These are phyloP conservation scores for Onthophagus taurus DNA, from an alignment of 1,140 invertebrate genomes.

Conservation along the genomic window DNA sequence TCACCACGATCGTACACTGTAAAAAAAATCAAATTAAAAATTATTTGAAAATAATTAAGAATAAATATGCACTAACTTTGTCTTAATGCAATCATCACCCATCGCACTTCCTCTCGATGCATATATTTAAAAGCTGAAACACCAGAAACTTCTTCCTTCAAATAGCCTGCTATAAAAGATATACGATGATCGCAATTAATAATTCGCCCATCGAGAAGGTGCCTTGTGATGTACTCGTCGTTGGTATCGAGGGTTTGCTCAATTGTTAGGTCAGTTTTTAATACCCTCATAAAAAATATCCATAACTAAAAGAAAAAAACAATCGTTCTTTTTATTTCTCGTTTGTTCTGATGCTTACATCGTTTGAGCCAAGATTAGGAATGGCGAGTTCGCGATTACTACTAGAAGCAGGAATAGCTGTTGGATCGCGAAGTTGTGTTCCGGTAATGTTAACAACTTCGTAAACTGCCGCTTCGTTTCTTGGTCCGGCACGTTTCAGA, in stretches of 20 bases:
- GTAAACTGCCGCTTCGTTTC: conserved; percentile 55
- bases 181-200: conserved; percentile 79
- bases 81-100: conserved; percentile 70
- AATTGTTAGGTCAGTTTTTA: conserved; percentile 53
- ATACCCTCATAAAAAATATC: conserved; percentile 32
- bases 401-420: conserved; percentile 4
- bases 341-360: no score
- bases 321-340: no score
- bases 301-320: conserved; percentile 35
- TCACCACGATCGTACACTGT: conserved; percentile 73
- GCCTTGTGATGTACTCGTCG: conserved; percentile 72
- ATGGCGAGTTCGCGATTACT: conserved; percentile 4
- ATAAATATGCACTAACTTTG: conserved; percentile 85
- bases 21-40: conserved; percentile 26
- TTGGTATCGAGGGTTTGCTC: conserved; percentile 62
- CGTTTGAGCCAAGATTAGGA: no score
- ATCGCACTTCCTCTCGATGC: conserved; percentile 74
- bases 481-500: conserved; percentile 51
- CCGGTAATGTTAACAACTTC: conserved; percentile 52
- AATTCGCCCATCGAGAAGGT: conserved; percentile 73
- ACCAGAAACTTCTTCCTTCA: conserved; percentile 72
- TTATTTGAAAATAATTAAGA: conserved; percentile 4
- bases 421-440: conserved; percentile 18
- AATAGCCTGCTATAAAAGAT: conserved; percentile 72
- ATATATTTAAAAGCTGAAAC: conserved; percentile 76